phyloP scores from a whole-genome alignment of 2,888 invertebrate genomes.

The Phortica magna region DNA sequence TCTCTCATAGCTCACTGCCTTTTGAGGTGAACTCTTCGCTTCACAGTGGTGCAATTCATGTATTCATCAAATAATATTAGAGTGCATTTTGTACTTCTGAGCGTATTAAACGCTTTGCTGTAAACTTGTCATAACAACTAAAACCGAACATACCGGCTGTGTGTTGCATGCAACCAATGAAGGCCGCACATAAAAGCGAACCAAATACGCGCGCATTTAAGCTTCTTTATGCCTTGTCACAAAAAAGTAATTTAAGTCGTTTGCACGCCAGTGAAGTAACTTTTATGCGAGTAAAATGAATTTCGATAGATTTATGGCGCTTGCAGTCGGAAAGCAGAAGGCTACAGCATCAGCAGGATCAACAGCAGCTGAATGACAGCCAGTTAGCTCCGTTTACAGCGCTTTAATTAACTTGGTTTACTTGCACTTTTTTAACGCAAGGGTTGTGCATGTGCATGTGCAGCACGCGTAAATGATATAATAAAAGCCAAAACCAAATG shows the following conservation, averaged over 20 bases:
- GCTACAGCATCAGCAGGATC: not conserved
- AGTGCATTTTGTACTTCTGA: no score
- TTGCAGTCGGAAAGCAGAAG: conserved; percentile 2
- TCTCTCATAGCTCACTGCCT: no score
- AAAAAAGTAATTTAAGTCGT: not conserved
- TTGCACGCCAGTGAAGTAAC: not conserved
- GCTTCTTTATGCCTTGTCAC: not conserved
- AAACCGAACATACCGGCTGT: not conserved
- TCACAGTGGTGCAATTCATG: no score
- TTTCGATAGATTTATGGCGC: conserved; percentile 63
- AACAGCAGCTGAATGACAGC: not conserved
- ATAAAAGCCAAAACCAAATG: not conserved
- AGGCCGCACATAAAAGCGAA: not conserved
- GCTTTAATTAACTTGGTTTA: conserved; percentile 34
- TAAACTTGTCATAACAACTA: conserved; percentile 1
- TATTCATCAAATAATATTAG: no score
- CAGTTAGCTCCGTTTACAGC: conserved; percentile 12
- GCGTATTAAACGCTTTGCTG: no score
- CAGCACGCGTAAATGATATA: not conserved
- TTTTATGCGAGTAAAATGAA: conserved; percentile 37
- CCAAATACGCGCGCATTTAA: not conserved
- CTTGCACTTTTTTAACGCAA: conserved; percentile 23
- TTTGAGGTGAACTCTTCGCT: no score
- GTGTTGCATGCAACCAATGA: not conserved
- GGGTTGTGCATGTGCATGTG: not conserved